A percentile compares a stretch with the other conserved stretches of the same genome.
Evolutionary conservation across 2,888 invertebrate genomes (phyloP).

Genomic region (Spisula solida): DNA sequence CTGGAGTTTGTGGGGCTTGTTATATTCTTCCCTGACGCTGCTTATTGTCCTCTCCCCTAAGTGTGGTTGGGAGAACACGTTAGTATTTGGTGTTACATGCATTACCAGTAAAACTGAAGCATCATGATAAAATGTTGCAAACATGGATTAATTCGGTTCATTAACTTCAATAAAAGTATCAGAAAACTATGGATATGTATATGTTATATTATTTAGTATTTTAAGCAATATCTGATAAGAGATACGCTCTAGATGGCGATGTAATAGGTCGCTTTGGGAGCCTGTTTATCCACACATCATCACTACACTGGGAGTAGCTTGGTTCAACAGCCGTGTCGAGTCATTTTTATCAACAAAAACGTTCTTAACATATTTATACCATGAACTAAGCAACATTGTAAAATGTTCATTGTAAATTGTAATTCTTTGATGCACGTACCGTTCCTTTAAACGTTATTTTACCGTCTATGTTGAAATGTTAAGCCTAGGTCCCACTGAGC

Average conservation of each 20-base stretch:
- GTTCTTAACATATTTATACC: background rate
- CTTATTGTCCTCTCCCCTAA: too few species aligned
- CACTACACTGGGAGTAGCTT: background rate
- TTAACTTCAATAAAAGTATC: too few species aligned
- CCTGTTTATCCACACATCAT: background rate
- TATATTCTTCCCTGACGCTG: too few species aligned
- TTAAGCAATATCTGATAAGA: background rate
- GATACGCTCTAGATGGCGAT: background rate
- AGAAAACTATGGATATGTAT: too few species aligned
- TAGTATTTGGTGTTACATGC: too few species aligned
- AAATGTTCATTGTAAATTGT: background rate
- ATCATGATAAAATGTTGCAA: too few species aligned
- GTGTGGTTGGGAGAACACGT: too few species aligned
- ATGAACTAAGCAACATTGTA: background rate
- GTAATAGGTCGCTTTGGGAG: background rate
- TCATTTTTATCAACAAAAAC: background rate
- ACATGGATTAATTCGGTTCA: too few species aligned
- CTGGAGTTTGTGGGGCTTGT: too few species aligned
- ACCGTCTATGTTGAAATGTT: background rate
- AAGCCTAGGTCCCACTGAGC: too few species aligned
- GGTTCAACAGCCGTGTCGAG: background rate
- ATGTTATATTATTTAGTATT: too few species aligned
- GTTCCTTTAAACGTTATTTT: background rate
- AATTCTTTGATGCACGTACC: background rate
- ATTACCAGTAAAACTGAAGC: too few species aligned